Conservation (phyloP, 2,113 vertebrate genomes). For the Enhydra lutris region DNA sequence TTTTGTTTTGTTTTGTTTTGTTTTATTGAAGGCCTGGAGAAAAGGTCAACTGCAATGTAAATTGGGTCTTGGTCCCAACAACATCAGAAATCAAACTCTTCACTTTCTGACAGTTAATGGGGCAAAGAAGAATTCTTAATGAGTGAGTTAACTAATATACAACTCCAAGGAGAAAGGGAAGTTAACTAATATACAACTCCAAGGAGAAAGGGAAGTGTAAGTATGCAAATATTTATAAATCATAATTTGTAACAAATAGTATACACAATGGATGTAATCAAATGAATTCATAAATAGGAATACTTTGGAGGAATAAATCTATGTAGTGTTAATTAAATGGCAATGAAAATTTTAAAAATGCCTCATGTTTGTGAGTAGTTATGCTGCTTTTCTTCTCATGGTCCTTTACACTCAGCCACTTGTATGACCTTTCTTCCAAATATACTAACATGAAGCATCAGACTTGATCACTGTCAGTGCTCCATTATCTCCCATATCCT, state of each 20-base stretch:
- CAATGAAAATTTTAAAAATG: neutral
- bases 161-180: neutral
- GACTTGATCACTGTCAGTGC: neutral
- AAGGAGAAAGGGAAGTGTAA: neutral
- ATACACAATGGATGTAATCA: neutral
- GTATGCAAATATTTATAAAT: neutral
- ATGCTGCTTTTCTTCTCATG: neutral
- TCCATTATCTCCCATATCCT: neutral
- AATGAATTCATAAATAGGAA: neutral
- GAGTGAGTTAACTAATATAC: neutral
- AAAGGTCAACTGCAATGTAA: neutral
- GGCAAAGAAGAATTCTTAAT: neutral
- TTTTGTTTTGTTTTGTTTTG: neutral
- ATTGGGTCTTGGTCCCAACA: neutral
- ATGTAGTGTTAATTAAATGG: neutral
- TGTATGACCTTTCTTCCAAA: neutral
- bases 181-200: neutral
- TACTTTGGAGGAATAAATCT: neutral
- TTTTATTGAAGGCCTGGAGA: neutral
- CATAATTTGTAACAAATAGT: neutral
- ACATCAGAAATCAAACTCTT: neutral
- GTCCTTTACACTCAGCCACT: accelerated
- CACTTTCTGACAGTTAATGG: neutral
- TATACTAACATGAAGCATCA: neutral
- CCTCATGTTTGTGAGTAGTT: accelerated